Percentiles rank a stretch among this genome's conserved stretches.
Conservation (phyloP, 2,888 invertebrate genomes). For the Saturnia japonica region DNA sequence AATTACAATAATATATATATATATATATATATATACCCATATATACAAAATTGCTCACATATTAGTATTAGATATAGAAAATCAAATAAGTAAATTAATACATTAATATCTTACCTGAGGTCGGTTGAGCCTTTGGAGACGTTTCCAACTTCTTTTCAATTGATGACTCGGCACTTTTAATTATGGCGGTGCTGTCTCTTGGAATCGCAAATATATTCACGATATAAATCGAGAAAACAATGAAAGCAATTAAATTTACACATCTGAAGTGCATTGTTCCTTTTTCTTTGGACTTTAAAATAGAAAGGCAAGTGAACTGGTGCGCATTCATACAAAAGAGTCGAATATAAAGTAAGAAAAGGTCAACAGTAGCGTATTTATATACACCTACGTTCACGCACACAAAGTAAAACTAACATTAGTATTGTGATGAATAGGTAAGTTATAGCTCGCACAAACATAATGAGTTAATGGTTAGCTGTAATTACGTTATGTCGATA, state of each 20-base stretch:
- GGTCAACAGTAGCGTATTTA: constrained; percentile 36
- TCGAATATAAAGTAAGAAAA: constrained; percentile 40
- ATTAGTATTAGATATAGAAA: too few relatives aligned
- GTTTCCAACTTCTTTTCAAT: neutral
- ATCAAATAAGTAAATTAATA: neutral
- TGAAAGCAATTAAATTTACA: constrained; percentile 29
- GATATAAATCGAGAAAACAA: constrained; percentile 34
- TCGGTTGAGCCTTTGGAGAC: neutral
- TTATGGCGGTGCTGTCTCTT: constrained; percentile 37
- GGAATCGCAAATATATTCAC: constrained; percentile 41
- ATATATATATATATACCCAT: too few relatives aligned
- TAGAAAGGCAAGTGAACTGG: constrained; percentile 14
- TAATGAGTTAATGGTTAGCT: neutral
- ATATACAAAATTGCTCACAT: too few relatives aligned
- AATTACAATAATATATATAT: too few relatives aligned
- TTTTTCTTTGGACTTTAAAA: constrained; percentile 29
- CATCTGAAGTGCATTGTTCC: constrained; percentile 36
- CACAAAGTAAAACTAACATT: constrained; percentile 16
- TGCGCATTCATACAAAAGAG: constrained; percentile 25
- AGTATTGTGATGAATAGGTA: constrained; percentile 15
- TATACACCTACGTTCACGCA: constrained; percentile 2
- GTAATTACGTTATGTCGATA: neutral
- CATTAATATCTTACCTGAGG: neutral
- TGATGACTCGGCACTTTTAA: constrained; percentile 18
- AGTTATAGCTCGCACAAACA: neutral